Evolutionary conservation across 2,113 vertebrate genomes (phyloP).

Genomic region (Eulemur rufifrons): DNA sequence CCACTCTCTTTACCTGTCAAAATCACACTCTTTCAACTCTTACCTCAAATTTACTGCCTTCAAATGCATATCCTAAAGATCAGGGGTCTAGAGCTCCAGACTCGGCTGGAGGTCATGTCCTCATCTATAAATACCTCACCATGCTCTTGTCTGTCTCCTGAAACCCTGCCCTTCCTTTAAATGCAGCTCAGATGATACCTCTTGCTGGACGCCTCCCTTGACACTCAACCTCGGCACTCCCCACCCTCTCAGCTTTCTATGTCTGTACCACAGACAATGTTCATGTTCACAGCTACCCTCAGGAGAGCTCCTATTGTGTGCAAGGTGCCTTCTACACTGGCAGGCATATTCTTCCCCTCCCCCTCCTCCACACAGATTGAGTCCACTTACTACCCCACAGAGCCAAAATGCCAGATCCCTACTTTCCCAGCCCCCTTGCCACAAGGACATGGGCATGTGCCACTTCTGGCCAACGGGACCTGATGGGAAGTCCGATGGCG

Average conservation of each 20-base stretch:
- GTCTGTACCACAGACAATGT: accelerated
- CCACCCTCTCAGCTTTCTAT: background rate
- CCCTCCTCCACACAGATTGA: accelerated
- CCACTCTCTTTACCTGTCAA: background rate
- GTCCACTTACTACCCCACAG: background rate
- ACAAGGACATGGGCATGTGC: background rate
- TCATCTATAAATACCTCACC: background rate
- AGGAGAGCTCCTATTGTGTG: accelerated
- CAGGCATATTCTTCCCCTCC: background rate
- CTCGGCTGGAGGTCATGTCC: background rate
- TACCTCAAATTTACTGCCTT: background rate
- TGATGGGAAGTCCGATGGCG: background rate
- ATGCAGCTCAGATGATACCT: background rate
- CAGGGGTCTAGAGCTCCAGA: background rate
- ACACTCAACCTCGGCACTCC: background rate
- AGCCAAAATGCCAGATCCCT: background rate
- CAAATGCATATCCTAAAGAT: background rate
- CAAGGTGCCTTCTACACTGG: background rate
- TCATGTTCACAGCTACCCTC: background rate
- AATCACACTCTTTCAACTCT: background rate
- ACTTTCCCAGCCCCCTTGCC: background rate
- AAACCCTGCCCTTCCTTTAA: background rate
- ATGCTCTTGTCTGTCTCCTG: background rate
- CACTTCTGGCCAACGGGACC: background rate
- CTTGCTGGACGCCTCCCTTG: background rate